Base-by-base conservation (phyloP, 2,888 invertebrate genomes). In the Yponomeuta evonymella region DNA sequence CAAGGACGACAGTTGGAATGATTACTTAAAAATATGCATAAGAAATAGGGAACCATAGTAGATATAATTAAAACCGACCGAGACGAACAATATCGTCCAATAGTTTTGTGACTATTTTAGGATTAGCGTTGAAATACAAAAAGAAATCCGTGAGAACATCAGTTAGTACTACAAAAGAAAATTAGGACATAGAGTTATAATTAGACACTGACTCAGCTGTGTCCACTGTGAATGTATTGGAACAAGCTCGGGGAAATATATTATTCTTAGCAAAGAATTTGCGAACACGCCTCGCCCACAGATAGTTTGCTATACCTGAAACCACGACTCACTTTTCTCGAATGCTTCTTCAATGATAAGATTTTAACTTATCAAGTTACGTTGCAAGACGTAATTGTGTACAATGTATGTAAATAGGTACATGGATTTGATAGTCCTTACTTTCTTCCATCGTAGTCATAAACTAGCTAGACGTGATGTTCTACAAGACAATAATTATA, bases 151-250 rank as follows among this genome's bases (percentile, higher is more conserved):
- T 58, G 15, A 15, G 51, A 15, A 9, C 12, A 23, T 12, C 11
- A 74, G 23, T 23, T 23, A 23, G 75, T 74, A 78, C 73, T 75
- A 73, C 75, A 75, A 79, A 77, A 76, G 80, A 88, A 86, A 88
- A 86, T 81, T 85, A 80, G 87, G 85, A 77, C 84, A 84, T 84
- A 78, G 77, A 69, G 77, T 76, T 90, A 90, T 83, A 83, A 82
- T 86, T 90, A 91, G 89, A 86, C 76, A 75, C 79, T 91, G 90
- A 90, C 82, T 91, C 90, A 89, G 72, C 71, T 63, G 75, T 79
- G 79, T 83, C 82, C 79, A 81, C 80, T 81, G 81, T 81, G 83
- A 84, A 87, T 83, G 82, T 83, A 86, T 86, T 79, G 83, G 85
- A 87, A 85, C 81, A 79, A 77, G 79, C 64, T 78, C 77, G 77